Evolutionary conservation across 1,140 invertebrate genomes (phyloP), one percentile per base, ranked within the genome.

Genomic region (Aphelenchoides fujianensis): DNA sequence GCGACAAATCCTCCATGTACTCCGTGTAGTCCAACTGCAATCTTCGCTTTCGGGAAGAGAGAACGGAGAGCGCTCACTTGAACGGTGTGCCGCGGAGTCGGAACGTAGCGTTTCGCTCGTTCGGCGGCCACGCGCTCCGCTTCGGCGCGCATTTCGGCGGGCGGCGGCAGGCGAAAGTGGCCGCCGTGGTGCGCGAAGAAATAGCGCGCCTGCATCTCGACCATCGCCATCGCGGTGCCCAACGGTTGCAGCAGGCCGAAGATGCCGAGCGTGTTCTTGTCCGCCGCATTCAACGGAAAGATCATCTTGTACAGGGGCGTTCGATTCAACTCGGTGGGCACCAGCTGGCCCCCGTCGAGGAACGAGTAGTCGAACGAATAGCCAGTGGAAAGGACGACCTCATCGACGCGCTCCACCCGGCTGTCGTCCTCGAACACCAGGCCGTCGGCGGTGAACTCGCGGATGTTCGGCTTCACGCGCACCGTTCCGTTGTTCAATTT

Each of bases 281-380:
- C 75, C 35, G 67, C 55, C 30, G 79, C 70, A 32, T 85, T 59
- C 37, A 86, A 84, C 31, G 85, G 85, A 41, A 85, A 87, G 59
- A 86, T 80, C 67, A 82, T 83, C 69, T 85, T 86, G 74, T 82
- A 88, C 0, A 88, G 77, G 2, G 86, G 80, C 3, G 76, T 63
- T 66, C 87, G 85, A 28, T 85, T 75, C 7, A 81, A 68, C 37
- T 71, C 35, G 3, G 79, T 76, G 31, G 34, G 70, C 5, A 78
- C 57, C 31, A 78, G 52, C 3, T 80, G 68, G 27, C 76, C 76
- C 1, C 34, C 34, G 27, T 78, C 76, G 2, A 78, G 9, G 5
- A 77, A 36, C 23, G 84, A 82, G 62, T 85, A 86, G 30, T 76
- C 28, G 48, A 85, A 84, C 16, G 78, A 75, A 74, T 85, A 86